Conservation (phyloP, 92 coral and sea anemone genomes). For the Porites evermanni region DNA sequence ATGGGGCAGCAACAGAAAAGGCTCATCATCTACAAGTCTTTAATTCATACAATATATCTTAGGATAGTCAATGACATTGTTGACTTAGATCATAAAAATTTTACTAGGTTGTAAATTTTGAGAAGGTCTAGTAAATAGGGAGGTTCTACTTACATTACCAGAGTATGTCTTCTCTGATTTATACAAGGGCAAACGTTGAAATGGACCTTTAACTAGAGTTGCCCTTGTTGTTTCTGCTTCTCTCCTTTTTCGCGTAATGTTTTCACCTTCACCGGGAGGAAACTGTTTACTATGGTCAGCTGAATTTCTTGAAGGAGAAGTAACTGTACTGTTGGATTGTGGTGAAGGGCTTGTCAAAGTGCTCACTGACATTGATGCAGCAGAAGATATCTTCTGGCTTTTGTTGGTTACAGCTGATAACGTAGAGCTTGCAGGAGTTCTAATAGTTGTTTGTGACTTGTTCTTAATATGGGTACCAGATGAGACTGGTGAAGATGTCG, state of each 20-base stretch:
- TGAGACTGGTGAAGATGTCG: background rate
- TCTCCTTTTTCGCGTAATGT: slow-evolving; percentile 18
- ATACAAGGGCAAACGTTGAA: slow-evolving; percentile 3
- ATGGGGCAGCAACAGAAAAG: too few species aligned
- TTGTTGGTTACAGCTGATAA: background rate
- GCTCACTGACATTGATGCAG: too few species aligned
- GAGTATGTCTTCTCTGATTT: background rate
- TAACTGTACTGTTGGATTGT: too few species aligned
- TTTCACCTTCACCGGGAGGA: too few species aligned
- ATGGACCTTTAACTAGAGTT: background rate
- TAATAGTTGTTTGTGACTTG: background rate
- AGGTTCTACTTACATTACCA: slow-evolving; percentile 15
- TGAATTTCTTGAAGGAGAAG: background rate
- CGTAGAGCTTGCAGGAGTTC: background rate
- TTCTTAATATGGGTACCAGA: background rate
- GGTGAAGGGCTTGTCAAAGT: background rate
- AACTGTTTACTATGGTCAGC: background rate
- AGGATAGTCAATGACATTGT: too few species aligned
- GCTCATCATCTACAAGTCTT: too few species aligned
- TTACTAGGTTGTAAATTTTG: too few species aligned
- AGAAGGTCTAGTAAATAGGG: too few species aligned
- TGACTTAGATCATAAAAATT: too few species aligned
- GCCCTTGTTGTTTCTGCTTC: slow-evolving; percentile 1
- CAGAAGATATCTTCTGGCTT: too few species aligned
- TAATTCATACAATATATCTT: too few species aligned